Conservation (phyloP, 2,113 vertebrate species). For the Phylloscopus whistleri region DNA sequence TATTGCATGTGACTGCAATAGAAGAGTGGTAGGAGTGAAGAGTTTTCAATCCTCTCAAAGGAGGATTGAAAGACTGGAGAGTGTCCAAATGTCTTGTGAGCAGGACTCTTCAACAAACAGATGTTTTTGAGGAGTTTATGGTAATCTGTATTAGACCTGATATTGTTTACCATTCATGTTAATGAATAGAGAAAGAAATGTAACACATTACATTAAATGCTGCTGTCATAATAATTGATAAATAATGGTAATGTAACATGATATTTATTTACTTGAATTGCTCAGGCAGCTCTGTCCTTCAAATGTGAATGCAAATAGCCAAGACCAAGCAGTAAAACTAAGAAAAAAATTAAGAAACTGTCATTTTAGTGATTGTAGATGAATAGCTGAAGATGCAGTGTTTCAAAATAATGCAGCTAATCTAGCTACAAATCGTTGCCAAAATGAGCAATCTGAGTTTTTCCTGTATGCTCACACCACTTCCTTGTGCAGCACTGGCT, state of each 20-base stretch:
- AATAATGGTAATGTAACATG: neutral
- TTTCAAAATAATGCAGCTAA: neutral
- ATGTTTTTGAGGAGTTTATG: neutral
- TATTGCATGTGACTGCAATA: neutral
- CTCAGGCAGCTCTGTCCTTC: neutral
- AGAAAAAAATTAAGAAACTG: neutral
- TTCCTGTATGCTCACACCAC: constrained; percentile 5
- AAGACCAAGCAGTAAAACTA: neutral
- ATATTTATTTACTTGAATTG: neutral
- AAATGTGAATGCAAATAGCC: neutral
- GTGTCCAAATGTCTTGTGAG: neutral
- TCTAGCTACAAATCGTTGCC: neutral
- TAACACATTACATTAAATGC: neutral
- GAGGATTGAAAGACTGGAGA: neutral
- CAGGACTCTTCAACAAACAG: neutral
- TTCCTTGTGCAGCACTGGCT: neutral
- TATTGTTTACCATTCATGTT: neutral
- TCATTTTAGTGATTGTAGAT: neutral
- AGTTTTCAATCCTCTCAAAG: too few relatives aligned
- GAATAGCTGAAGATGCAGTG: neutral
- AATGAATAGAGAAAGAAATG: neutral
- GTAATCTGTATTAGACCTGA: neutral
- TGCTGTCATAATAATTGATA: neutral
- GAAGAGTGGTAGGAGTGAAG: neutral
- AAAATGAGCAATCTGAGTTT: neutral